A percentile compares a stretch with the other conserved stretches of the same genome.
These are phyloP conservation scores for Dryobota labecula DNA, from an alignment of 2,888 invertebrate genomes.

Conservation along the genomic window DNA sequence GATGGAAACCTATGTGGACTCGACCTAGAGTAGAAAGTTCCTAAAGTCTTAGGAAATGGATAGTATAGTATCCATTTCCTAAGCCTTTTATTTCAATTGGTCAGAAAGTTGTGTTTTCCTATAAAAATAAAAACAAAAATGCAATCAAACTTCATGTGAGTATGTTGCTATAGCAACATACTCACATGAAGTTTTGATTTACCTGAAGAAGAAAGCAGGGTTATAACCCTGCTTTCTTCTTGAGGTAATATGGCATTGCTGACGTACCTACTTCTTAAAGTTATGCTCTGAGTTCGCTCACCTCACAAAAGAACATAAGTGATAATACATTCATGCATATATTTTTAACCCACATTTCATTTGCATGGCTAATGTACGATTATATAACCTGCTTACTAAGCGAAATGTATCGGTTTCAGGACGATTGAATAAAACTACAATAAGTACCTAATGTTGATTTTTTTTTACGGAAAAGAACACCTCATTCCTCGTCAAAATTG, in stretches of 20 bases:
- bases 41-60: no score
- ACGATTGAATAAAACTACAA: conserved; percentile 1
- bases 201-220: no score
- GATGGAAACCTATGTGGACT: not conserved
- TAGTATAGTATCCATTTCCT: no score
- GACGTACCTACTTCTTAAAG: conserved; percentile 41
- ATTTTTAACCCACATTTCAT: conserved; percentile 45
- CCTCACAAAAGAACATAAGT: conserved; percentile 41
- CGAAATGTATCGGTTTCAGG: conserved; percentile 36
- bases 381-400: conserved; percentile 31
- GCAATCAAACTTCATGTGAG: not conserved
- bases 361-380: conserved; percentile 44
- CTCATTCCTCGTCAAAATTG: not conserved
- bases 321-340: conserved; percentile 39
- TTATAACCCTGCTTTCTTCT: not conserved
- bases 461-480: conserved; percentile 5
- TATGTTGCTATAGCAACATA: no score
- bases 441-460: conserved; percentile 9
- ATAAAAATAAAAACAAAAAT: not conserved
- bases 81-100: not conserved
- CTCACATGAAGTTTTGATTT: no score
- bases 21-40: no score
- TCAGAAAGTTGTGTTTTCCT: not conserved
- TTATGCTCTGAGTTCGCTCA: conserved; percentile 51
- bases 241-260: not conserved